Evolutionary conservation across 2,888 invertebrate species (phyloP).

Genomic region (Polydrusus cervinus): DNA sequence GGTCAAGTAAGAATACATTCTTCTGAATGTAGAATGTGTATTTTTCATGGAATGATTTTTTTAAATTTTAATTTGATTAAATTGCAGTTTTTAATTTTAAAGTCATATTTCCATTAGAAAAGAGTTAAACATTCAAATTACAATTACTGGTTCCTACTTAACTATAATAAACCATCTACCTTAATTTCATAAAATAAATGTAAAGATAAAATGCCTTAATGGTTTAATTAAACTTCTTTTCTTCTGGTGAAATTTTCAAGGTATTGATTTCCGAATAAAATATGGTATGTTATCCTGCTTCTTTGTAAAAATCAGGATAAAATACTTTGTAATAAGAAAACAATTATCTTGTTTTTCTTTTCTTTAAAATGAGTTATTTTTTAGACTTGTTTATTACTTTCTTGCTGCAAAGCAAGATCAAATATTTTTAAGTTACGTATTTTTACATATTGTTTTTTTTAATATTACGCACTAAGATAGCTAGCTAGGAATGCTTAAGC

Average conservation of each 20-base stretch:
- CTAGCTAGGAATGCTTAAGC: too few relatives aligned
- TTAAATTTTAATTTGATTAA: too few relatives aligned
- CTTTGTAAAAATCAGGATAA: neutral
- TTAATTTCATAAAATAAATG: too few relatives aligned
- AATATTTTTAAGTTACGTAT: neutral
- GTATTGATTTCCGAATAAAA: conserved; percentile 14
- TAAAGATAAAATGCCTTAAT: neutral
- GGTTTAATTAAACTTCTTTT: neutral
- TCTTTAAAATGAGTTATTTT: neutral
- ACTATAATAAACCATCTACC: too few relatives aligned
- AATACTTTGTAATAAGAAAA: neutral
- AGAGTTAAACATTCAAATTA: too few relatives aligned
- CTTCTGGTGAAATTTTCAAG: neutral
- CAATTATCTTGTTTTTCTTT: neutral
- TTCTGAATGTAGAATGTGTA: too few relatives aligned
- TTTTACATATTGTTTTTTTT: too few relatives aligned
- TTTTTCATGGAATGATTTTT: too few relatives aligned
- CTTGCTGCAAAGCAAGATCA: neutral
- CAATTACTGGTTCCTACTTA: too few relatives aligned
- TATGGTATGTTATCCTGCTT: neutral
- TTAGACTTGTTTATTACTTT: neutral
- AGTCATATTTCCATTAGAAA: too few relatives aligned
- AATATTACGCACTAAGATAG: too few relatives aligned
- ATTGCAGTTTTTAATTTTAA: too few relatives aligned
- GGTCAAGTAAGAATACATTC: neutral